phyloP scores from a whole-genome alignment of 2,888 invertebrate genomes.

The Heliothis peltigera region DNA sequence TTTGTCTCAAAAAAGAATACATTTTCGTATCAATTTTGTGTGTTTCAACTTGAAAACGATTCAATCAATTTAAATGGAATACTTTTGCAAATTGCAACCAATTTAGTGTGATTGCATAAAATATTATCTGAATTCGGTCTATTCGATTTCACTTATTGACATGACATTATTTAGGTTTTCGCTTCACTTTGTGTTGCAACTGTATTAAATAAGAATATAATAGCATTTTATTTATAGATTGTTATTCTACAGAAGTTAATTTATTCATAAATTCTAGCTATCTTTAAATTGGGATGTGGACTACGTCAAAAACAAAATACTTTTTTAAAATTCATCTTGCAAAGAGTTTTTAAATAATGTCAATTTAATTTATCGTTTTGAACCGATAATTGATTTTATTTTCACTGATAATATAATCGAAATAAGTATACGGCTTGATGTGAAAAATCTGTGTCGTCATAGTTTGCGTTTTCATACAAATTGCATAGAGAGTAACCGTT shows the following conservation, averaged over 20 bases:
- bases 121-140: constrained; percentile 30
- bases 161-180: constrained; percentile 15
- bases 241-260: neutral
- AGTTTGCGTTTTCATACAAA: no score
- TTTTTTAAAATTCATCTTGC: no score
- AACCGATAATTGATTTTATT: no score
- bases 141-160: constrained; percentile 52
- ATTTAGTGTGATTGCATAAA: constrained; percentile 53
- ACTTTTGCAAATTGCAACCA: constrained; percentile 44
- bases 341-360: no score
- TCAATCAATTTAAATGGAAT: constrained; percentile 33
- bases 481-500: no score
- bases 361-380: no score
- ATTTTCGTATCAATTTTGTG: constrained; percentile 2
- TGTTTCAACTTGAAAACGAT: constrained; percentile 17
- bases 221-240: neutral
- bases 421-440: no score
- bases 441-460: no score
- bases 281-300: no score
- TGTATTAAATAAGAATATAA: neutral
- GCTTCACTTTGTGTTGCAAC: neutral
- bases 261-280: neutral
- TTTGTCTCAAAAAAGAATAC: no score
- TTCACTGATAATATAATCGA: no score
- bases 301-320: no score